Base-by-base conservation (phyloP, 2,113 vertebrate genomes). In the Megaceryle maxima region DNA sequence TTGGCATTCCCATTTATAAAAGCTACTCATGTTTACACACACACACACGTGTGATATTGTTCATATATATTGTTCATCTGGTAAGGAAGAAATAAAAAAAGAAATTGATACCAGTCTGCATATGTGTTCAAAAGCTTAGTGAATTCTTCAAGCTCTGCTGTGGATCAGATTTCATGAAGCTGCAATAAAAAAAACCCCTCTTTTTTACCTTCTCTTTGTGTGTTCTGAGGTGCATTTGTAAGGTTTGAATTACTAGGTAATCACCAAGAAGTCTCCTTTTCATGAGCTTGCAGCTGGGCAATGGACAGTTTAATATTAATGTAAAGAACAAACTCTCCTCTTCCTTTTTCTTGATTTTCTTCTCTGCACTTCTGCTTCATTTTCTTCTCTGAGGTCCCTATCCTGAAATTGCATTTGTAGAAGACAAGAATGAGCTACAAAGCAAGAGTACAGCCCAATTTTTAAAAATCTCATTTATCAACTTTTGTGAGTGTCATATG, bases 141-240 rank as follows among this genome's bases (percentile, higher is more conserved):
- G 76, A 96, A 97, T 97, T 97, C 96, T 97, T 95, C 67, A 26
- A 41, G 88, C 92, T 93, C 96, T 95, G 94, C 96, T 92, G 56
- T 96, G 96, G 96, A 97, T 98, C 97, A 91, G 83, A 83, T 97
- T 98, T 97, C 94, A 94, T 90, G 95, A 92, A 97, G 78, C 88
- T 88, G 93, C 92, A 94, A 94, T 96, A 94, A 96, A 96, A 91
- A 97, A 97, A 96, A 68, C 59, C 5, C 7, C 48, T 75, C 57
- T 82, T 92, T 95, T 95, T 95, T 96, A 88, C 83, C 80, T 93
- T 92, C 56, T 95, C 96, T 96, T 92, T 94, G 92, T 95, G 59
- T 57, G 68, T 55, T 83, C 94, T 55, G 83, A 92, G 90, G 88
- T 92, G 74, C 48, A 74, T 91, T 93, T 92, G 94, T 94, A 96